Evolutionary conservation across 2,113 vertebrate species (phyloP).

Genomic region (Pampusana beccarii): DNA sequence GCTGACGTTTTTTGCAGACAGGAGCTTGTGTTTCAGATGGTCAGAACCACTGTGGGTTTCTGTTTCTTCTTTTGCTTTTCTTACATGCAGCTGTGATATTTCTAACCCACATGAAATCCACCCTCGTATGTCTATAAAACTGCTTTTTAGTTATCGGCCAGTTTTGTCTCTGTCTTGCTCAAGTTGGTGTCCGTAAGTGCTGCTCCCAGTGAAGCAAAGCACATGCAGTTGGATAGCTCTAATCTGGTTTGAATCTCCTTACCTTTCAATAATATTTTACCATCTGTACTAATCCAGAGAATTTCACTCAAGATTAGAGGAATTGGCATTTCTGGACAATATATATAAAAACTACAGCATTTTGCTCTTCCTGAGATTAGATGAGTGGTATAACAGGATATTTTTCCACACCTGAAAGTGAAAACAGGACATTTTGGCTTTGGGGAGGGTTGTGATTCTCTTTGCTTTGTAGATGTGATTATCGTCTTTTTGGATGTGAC

Average conservation of each 20-base stretch:
- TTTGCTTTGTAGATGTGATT: background rate
- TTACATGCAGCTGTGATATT: background rate
- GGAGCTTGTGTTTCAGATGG: background rate
- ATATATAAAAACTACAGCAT: fast-evolving
- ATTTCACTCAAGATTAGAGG: background rate
- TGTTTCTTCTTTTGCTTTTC: background rate
- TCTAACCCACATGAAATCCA: fast-evolving
- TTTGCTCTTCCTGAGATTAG: background rate
- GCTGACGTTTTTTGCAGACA: background rate
- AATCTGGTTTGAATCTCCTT: background rate
- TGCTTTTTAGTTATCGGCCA: background rate
- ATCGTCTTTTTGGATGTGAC: background rate
- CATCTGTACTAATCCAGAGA: background rate
- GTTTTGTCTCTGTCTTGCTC: background rate
- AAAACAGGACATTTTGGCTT: background rate
- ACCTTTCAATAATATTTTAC: background rate
- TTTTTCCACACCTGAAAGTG: background rate
- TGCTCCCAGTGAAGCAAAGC: background rate
- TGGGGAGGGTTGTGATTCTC: background rate
- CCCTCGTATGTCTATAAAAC: fast-evolving
- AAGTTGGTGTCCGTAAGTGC: background rate
- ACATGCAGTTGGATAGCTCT: fast-evolving
- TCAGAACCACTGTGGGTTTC: background rate
- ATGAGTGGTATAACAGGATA: fast-evolving
- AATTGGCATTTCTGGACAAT: background rate